These are phyloP conservation scores for Delphinus delphis DNA, from an alignment of 2,113 vertebrate genomes.

Conservation along the genomic window DNA sequence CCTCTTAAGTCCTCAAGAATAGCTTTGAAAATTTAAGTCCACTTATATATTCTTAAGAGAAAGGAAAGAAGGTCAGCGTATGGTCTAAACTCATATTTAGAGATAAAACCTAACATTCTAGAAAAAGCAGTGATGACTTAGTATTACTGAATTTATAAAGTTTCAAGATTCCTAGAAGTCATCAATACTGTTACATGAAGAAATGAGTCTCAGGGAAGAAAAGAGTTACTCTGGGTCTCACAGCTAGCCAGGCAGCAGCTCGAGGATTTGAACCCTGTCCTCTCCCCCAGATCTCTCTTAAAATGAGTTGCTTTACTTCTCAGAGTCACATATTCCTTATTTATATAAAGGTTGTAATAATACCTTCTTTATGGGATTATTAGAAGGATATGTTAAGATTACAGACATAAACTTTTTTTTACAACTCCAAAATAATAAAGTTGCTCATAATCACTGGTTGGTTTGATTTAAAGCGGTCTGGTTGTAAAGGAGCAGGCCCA, in stretches of 20 bases:
- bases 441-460: neutral
- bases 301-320: neutral
- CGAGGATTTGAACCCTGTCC: neutral
- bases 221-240: neutral
- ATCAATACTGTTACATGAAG: neutral
- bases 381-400: neutral
- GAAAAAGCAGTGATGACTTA: neutral
- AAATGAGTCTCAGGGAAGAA: neutral
- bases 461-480: neutral
- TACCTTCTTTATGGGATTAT: neutral
- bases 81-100: neutral
- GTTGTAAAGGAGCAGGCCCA: neutral
- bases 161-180: too few species aligned
- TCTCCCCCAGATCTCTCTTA: fast-evolving
- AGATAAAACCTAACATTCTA: neutral
- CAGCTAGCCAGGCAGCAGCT: neutral
- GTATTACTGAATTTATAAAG: neutral
- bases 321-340: neutral
- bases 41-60: neutral
- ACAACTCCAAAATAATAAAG: neutral
- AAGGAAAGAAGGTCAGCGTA: neutral
- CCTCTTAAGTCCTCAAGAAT: neutral
- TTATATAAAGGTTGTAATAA: neutral
- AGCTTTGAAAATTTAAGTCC: neutral
- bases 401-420: neutral